Conservation (phyloP, 2,888 invertebrate genomes). For the Eupithecia subumbrata region DNA sequence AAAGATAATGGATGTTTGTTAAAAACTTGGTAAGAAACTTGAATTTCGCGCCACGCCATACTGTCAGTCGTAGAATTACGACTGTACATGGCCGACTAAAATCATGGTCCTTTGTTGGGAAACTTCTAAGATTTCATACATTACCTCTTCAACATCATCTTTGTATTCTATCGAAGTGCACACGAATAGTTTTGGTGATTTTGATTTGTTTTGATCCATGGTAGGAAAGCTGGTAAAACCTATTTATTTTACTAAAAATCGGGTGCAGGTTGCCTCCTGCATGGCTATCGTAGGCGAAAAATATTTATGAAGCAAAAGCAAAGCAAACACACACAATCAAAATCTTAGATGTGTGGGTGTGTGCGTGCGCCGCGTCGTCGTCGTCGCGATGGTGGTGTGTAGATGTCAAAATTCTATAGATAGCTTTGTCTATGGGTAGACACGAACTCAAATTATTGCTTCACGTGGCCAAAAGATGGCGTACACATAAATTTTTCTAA, state of each 20-base stretch:
- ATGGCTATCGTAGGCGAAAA: conserved; percentile 85
- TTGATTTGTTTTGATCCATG: conserved; percentile 85
- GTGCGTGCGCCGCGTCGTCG: conserved; percentile 33
- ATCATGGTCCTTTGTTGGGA: conserved; percentile 77
- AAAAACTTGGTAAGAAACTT: conserved; percentile 53
- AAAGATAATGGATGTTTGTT: conserved; percentile 36
- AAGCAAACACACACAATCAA: conserved; percentile 71
- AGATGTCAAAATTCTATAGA: conserved; percentile 11
- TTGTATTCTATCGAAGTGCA: conserved; percentile 93
- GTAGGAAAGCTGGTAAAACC: conserved; percentile 74
- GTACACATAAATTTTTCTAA: no score
- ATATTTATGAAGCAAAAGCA: conserved; percentile 77
- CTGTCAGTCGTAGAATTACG: conserved; percentile 72
- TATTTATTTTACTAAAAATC: conserved; percentile 84
- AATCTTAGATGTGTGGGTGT: conserved; percentile 70
- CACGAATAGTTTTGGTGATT: conserved; percentile 90
- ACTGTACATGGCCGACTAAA: conserved; percentile 81
- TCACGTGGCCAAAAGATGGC: background rate
- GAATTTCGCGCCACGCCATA: conserved; percentile 80
- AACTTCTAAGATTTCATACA: conserved; percentile 76
- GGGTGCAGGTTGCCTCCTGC: conserved; percentile 84
- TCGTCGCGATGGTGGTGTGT: background rate
- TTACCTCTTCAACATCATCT: conserved; percentile 96
- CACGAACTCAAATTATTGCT: background rate
- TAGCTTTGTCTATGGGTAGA: background rate